Conservation (phyloP, 2,797 vertebrate genomes). For the Catostomus latipinnis region DNA sequence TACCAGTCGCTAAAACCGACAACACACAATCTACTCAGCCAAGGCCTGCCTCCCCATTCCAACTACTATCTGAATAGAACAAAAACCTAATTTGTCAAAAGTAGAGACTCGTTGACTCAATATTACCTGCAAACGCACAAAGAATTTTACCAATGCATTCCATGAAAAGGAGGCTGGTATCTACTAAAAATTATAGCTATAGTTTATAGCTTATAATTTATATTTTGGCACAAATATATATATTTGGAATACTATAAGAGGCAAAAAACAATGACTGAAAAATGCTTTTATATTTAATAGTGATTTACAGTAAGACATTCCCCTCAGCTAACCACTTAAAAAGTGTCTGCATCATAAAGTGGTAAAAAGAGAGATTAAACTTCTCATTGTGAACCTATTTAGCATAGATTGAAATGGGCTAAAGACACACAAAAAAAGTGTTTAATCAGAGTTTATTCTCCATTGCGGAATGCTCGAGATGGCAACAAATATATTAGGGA, state of each 20-base stretch:
- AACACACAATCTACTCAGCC: neutral
- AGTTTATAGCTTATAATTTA: no score
- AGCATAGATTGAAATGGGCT: neutral
- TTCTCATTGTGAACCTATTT: neutral
- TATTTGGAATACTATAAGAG: slow-evolving; percentile 1
- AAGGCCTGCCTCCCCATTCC: neutral
- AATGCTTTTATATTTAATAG: slow-evolving; percentile 39
- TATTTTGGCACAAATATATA: slow-evolving; percentile 2
- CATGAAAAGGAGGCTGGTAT: slow-evolving; percentile 30
- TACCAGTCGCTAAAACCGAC: slow-evolving; percentile 8
- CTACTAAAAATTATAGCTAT: neutral
- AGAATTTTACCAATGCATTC: slow-evolving; percentile 12
- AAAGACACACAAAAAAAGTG: neutral
- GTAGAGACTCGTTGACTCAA: slow-evolving; percentile 27
- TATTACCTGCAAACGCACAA: slow-evolving; percentile 14
- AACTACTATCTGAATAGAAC: neutral
- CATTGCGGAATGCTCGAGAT: no score
- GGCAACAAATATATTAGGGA: slow-evolving; percentile 14
- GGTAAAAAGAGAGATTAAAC: neutral
- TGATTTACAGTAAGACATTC: slow-evolving; percentile 6
- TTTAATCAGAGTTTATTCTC: neutral
- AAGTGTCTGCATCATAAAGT: neutral
- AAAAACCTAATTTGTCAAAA: neutral
- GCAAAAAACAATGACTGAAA: neutral
- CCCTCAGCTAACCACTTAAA: neutral